Conservation (phyloP, 2,113 vertebrate species). For the Acanthisitta chloris region DNA sequence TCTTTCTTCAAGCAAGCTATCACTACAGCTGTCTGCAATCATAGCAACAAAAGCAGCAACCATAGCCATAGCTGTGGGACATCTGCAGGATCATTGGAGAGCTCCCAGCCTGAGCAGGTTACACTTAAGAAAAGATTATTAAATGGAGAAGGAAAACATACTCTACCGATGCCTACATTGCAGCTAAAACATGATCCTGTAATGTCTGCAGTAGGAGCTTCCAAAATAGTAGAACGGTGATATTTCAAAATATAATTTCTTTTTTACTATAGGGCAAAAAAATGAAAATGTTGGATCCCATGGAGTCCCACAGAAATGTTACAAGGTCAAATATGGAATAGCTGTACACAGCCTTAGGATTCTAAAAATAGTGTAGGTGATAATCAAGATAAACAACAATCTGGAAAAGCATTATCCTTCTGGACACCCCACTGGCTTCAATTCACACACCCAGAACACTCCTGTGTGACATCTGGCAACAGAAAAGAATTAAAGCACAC, state of each 20-base stretch:
- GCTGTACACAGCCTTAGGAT: neutral
- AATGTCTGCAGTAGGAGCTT: neutral
- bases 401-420: neutral
- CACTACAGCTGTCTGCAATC: conserved; percentile 55
- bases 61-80: conserved; percentile 32
- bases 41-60: conserved; percentile 65
- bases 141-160: neutral
- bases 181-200: neutral
- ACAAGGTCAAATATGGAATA: neutral
- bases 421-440: neutral
- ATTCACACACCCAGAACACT: neutral
- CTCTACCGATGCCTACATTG: neutral
- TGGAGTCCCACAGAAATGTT: neutral
- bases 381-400: neutral
- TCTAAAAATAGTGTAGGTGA: neutral
- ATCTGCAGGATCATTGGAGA: conserved; percentile 31
- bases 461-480: neutral
- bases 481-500: neutral
- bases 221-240: neutral
- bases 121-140: neutral
- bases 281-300: neutral
- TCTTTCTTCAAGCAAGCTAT: conserved; percentile 31
- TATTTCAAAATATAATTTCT: neutral
- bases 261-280: neutral
- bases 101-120: conserved; percentile 32